These are phyloP conservation scores for Platycheirus rosarum DNA, from an alignment of 2,888 invertebrate species.

Conservation along the genomic window DNA sequence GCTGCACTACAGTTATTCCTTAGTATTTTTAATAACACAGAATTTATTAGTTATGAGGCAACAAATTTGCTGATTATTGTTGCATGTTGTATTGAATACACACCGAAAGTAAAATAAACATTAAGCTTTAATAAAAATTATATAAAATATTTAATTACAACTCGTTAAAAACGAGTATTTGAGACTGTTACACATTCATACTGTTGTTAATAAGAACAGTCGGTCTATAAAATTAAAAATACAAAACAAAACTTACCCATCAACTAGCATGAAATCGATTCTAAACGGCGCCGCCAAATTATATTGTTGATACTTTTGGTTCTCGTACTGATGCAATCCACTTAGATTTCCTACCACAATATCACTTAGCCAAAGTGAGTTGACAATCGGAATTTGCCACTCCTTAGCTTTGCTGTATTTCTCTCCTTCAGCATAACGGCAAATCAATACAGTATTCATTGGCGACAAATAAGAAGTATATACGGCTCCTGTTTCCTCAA, in stretches of 20 bases:
- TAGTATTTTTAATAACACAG: no score
- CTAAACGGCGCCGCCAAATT: conserved; percentile 90
- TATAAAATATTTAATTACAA: no score
- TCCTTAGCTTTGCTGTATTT: conserved; percentile 96
- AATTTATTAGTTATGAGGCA: no score
- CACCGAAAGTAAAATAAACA: no score
- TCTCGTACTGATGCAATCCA: conserved; percentile 90
- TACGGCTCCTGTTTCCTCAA: conserved; percentile 93
- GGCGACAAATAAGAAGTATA: conserved; percentile 90
- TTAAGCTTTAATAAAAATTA: no score
- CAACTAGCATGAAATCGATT: conserved; percentile 92
- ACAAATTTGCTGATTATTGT: no score
- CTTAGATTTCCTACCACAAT: conserved; percentile 94
- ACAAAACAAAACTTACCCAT: conserved; percentile 89
- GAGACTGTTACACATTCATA: no score
- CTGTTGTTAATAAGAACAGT: no score
- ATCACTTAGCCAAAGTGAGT: conserved; percentile 96
- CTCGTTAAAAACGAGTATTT: no score
- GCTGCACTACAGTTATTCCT: no score
- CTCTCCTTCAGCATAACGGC: conserved; percentile 91
- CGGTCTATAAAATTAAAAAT: no score
- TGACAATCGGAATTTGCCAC: conserved; percentile 95
- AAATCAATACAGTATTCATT: conserved; percentile 90
- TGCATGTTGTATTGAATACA: no score
- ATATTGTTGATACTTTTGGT: conserved; percentile 94